Conservation (phyloP, 2,113 vertebrate species). For the Sylvia atricapilla region DNA sequence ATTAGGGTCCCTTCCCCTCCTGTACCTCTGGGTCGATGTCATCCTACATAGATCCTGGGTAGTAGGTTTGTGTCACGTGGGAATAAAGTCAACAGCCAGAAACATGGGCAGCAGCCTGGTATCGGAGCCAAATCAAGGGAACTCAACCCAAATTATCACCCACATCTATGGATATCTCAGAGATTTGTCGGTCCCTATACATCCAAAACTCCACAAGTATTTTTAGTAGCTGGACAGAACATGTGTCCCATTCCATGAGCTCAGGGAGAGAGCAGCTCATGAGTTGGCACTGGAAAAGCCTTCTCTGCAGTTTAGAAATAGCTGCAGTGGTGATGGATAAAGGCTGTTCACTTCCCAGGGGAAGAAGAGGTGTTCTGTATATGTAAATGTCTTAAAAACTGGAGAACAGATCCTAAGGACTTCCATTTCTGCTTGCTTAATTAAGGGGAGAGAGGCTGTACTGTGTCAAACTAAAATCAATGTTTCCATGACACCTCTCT, state of each 20-base stretch:
- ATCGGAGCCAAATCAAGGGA: background rate
- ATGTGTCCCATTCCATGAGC: background rate
- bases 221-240: background rate
- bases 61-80: background rate
- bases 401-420: background rate
- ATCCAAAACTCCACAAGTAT: background rate
- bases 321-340: background rate
- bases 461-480: background rate
- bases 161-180: background rate
- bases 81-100: background rate
- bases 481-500: background rate
- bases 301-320: background rate
- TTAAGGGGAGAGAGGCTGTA: background rate
- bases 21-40: background rate
- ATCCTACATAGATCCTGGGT: background rate
- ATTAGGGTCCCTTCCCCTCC: background rate
- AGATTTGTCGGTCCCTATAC: background rate
- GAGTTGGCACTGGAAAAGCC: background rate
- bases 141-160: background rate
- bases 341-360: background rate
- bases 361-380: background rate
- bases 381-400: background rate
- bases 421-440: background rate
- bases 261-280: background rate
- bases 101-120: background rate